phyloP scores from a whole-genome alignment of 30 jellyfish, hydroid and myxozoan genomes.

The Cassiopea andromeda region DNA sequence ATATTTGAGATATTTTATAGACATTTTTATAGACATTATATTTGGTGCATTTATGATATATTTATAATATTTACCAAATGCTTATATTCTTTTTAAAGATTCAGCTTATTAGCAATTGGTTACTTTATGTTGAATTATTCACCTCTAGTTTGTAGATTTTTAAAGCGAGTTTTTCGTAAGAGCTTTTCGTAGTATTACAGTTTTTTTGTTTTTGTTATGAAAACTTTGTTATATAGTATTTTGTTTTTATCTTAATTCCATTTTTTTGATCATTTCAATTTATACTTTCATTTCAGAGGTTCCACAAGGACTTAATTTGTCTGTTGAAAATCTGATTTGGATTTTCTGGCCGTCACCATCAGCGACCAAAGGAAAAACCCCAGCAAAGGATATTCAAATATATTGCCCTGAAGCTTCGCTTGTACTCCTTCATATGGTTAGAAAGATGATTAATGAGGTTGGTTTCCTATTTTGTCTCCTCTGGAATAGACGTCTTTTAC shows the following conservation, averaged over 20 bases:
- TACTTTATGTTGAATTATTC: no score
- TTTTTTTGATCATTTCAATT: not conserved
- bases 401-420: constrained; percentile 87
- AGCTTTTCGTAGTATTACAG: no score
- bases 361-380: constrained; percentile 4
- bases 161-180: no score
- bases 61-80: no score
- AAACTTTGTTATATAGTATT: no score
- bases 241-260: not conserved
- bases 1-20: no score
- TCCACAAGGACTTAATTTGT: constrained; percentile 48
- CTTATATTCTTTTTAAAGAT: not conserved
- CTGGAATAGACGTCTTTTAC: constrained; percentile 1
- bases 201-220: no score
- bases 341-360: constrained; percentile 75
- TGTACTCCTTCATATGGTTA: constrained; percentile 86
- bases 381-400: constrained; percentile 39
- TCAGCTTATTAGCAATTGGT: no score
- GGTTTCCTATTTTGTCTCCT: not conserved
- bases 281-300: constrained; percentile 36
- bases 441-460: constrained; percentile 84
- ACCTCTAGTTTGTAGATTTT: no score
- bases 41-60: no score
- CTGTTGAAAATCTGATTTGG: constrained; percentile 74
- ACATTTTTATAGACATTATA: no score